Base-by-base conservation (phyloP, 2,113 vertebrate species). In the Takifugu flavidus region DNA sequence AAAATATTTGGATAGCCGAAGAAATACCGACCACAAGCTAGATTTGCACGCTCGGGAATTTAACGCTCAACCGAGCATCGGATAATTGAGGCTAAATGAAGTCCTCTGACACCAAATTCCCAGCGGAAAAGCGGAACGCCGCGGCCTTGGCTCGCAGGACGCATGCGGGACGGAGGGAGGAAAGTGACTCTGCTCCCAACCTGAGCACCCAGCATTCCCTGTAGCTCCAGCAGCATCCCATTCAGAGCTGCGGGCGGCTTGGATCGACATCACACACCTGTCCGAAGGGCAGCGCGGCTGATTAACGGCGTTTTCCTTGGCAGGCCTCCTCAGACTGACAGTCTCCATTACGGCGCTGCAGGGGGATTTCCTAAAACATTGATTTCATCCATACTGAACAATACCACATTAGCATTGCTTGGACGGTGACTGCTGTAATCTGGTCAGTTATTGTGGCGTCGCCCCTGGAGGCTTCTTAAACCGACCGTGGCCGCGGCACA, bases 221-320 rank as follows among this genome's bases (percentile, higher is more conserved):
- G 52, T 66, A 47, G 49, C 28, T 52, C 29, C 68, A 44, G 62
- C 59, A 62, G 53, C 45, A 57, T 65, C 0, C 47, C 47, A 28
- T 55, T 49, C 54, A 62, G 56, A 66, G 64, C 56, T 55, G 52
- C 54, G 62, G 70, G 62, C 14, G 39, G 58, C 39, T 65, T 31
- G 59, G 47, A 53, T 69, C 49, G 42, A 42, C 58, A 62, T 75
- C 28, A 74, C 49, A 50, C 58, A 82, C 75, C 80, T 84, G 77
- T 70, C 72, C 74, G 47, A 44, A 28, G 29, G 65, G 34, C 75
- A 71, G 45, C 13, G 53, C 72, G 63, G 71, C 82, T 73, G 72
- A 81, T 88, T 84, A 64, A 70, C 62, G 28, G 44, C 88, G 85
- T 90, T 90, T 85, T 72, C 70, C 75, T 89, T 89, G 85, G 88